These are phyloP conservation scores for Dryas iulia DNA, from an alignment of 1,140 invertebrate genomes.

Conservation along the genomic window DNA sequence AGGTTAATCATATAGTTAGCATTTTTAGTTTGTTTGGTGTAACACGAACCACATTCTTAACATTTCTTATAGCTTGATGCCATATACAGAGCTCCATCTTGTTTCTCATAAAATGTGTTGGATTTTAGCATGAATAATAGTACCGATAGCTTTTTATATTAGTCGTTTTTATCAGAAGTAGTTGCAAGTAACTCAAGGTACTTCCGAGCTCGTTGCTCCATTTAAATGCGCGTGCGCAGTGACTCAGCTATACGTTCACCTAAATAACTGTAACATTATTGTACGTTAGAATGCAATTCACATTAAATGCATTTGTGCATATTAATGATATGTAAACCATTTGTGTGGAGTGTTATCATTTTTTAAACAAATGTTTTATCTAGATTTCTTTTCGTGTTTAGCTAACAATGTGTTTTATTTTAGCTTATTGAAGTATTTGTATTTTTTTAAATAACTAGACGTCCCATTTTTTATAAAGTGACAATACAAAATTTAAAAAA, in stretches of 20 bases:
- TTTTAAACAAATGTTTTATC: neutral
- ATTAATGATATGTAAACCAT: neutral
- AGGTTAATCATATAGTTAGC: neutral
- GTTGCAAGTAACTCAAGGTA: constrained; percentile 27
- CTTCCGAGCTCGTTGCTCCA: constrained; percentile 34
- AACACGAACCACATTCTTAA: neutral
- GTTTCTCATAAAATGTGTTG: neutral
- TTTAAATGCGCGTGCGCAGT: constrained; percentile 23
- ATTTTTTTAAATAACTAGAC: no score
- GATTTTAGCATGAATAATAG: neutral
- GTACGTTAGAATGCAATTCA: constrained; percentile 8
- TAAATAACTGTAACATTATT: constrained; percentile 8
- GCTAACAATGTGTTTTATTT: no score
- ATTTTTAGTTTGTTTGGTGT: neutral
- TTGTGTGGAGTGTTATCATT: neutral
- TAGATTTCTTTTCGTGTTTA: no score
- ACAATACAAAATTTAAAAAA: no score
- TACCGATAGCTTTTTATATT: neutral
- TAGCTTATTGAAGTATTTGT: no score
- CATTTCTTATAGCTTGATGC: neutral
- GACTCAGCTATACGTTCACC: constrained; percentile 31
- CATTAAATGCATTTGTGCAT: neutral
- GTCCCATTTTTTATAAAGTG: no score
- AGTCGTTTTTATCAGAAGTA: neutral
- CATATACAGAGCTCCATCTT: neutral